Base-by-base conservation (phyloP, 2,113 vertebrate genomes). In the Vireo altiloquus region DNA sequence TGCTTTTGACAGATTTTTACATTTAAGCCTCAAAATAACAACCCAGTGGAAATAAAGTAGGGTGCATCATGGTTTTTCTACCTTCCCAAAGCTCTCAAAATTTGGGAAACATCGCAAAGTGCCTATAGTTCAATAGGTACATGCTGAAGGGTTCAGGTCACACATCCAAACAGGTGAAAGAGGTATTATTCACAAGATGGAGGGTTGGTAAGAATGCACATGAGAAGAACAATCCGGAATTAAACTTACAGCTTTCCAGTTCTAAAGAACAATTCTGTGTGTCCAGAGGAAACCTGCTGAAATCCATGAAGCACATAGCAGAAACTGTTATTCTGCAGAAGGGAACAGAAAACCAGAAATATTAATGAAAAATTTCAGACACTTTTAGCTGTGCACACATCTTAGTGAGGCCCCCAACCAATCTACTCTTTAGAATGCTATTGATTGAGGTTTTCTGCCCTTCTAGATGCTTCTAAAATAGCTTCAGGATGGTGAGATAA, bases 241-340 rank as follows among this genome's bases (percentile, higher is more conserved):
- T 64, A 93, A 66, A 98, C 99, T 99, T 97, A 99, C 98, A 99
- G 98, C 99, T 99, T 98, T 99, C 99, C 95, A 99, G 98, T 96
- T 99, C 98, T 95, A 99, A 97, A 27, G 99, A 99, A 85, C 99
- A 99, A 93, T 99, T 99, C 95, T 99, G 99, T 21, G 98, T 99
- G 97, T 99, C 99, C 97, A 99, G 97, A 94, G 99, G 99, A 97
- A 99, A 99, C 89, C 98, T 98, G 91, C 98, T 99, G 97, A 99
- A 99, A 97, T 99, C 99, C 98, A 99, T 99, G 68, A 99, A 98
- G 94, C 99, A 99, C 96, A 99, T 98, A 39, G 98, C 98, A 17
- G 98, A 99, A 88, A 99, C 98, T 4, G 99, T 99, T 93, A 99
- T 98, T 97, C 99, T 99, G 94, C 52, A 97, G 86, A 96, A 94